Conservation (phyloP, 2,797 vertebrate species). For the Kryptopterus vitreolus region DNA sequence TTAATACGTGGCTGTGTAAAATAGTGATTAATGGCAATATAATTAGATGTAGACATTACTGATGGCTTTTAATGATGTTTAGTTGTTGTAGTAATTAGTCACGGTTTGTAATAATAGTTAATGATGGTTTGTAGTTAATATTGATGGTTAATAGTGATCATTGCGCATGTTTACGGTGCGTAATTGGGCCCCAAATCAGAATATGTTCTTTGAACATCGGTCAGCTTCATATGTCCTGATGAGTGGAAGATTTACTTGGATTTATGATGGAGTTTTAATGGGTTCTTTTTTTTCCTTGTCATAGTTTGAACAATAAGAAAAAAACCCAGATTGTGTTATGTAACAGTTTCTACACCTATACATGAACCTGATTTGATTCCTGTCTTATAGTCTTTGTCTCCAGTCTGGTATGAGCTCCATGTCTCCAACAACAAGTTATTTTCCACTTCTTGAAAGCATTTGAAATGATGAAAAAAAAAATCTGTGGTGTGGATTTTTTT, state of each 20-base stretch:
- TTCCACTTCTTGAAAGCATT: background rate
- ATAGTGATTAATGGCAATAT: too few species aligned
- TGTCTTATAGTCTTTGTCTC: background rate
- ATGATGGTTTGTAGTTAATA: background rate
- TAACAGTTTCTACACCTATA: background rate
- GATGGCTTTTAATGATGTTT: too few species aligned
- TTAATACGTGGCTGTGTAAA: too few species aligned
- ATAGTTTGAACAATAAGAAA: too few species aligned
- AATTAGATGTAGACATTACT: too few species aligned
- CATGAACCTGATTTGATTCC: background rate
- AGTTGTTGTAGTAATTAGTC: too few species aligned
- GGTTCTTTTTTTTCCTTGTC: too few species aligned
- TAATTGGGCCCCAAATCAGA: background rate
- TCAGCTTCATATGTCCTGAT: background rate
- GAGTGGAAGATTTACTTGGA: background rate
- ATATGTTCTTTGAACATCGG: background rate
- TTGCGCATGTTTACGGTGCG: too few species aligned
- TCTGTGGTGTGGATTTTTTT: background rate
- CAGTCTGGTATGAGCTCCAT: background rate
- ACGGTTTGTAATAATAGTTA: too few species aligned
- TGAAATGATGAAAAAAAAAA: background rate
- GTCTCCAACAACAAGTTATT: background rate
- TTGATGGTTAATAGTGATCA: background rate
- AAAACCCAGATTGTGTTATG: background rate
- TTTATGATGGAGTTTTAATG: background rate